Base-by-base conservation (phyloP, 2,113 vertebrate genomes). In the Eleginops maclovinus region DNA sequence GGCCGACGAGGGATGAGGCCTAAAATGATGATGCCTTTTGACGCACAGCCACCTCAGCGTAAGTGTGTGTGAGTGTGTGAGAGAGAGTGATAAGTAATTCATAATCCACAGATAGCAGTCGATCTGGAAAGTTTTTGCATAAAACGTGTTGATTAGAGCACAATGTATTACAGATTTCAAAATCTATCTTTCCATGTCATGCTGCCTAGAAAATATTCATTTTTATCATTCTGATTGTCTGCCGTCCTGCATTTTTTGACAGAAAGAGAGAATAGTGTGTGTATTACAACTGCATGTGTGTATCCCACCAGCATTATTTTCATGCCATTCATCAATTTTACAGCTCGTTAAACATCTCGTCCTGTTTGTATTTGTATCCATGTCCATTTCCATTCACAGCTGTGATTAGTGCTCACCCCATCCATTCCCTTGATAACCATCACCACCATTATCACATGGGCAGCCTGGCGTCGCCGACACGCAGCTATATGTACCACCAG, bases 11-110 rank as follows among this genome's bases (percentile, higher is more conserved):
- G 97, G 82, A 97, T 99, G 96, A 97, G 98, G 90, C 98, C 98
- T 91, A 99, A 99, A 96, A 99, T 99, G 97, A 99, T 99, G 98
- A 98, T 99, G 98, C 98, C 98, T 63, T 99, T 99, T 94, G 98
- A 99, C 84, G 95, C 96, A n/a, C 98, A 99, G 75, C 98, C 98
- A 1, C 98, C 98, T 88, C 98, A 99, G 93, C 98, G 98, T 99
- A 97, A 97, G 98, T 98, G 85, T 87, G 83, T 72, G 11, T n/a
- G 21, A 77, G 85, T 43, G 15, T 72, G 83, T 78, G 72, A 71
- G 16, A 79, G 83, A 79, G 76, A 70, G 78, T 89, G 50, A 50
- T 59, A 13, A 74, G 74, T 54, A 24, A 68, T 40, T 49, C 11
- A 22, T 51, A 36, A 46, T 31, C 28, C 10, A 46, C 44, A 26